Evolutionary conservation across 2,797 vertebrate genomes (phyloP).

Genomic region (Coendou prehensilis): DNA sequence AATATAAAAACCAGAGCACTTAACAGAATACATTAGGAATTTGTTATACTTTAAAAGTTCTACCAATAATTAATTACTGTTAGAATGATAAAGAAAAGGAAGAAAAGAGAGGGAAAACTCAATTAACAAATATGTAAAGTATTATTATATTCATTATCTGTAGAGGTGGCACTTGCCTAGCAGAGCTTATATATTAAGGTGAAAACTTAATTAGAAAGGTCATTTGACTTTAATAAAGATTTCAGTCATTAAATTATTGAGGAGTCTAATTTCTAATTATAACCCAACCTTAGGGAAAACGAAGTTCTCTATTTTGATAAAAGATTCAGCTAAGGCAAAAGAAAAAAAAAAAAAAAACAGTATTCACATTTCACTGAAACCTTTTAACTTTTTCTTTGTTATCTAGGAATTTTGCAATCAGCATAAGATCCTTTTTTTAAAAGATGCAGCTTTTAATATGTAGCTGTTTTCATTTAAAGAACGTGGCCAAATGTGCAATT

Average conservation of each 20-base stretch:
- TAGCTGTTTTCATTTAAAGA: slow-evolving; percentile 59
- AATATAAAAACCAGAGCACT: slow-evolving; percentile 30
- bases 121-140: slow-evolving; percentile 67
- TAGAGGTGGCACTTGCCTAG: slow-evolving; percentile 49
- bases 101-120: slow-evolving; percentile 45
- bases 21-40: slow-evolving; percentile 63
- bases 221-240: slow-evolving; percentile 81
- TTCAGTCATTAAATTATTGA: slow-evolving; percentile 66
- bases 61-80: slow-evolving; percentile 46
- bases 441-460: not conserved
- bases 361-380: slow-evolving; percentile 40
- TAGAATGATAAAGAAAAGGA: slow-evolving; percentile 77
- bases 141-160: slow-evolving; percentile 57
- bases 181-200: slow-evolving; percentile 61
- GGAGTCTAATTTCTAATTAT: slow-evolving; percentile 81
- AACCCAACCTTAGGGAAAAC: slow-evolving; percentile 76
- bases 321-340: slow-evolving; percentile 49
- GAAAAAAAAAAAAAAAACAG: not conserved
- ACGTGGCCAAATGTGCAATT: not conserved
- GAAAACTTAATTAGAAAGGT: slow-evolving; percentile 72
- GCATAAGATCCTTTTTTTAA: slow-evolving; percentile 68
- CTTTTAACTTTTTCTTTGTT: slow-evolving; percentile 67
- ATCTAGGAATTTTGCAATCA: slow-evolving; percentile 67
- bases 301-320: slow-evolving; percentile 66
- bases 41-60: slow-evolving; percentile 70